Base-by-base conservation (phyloP, 2,888 invertebrate genomes). In the Ormyrus nitidulus region DNA sequence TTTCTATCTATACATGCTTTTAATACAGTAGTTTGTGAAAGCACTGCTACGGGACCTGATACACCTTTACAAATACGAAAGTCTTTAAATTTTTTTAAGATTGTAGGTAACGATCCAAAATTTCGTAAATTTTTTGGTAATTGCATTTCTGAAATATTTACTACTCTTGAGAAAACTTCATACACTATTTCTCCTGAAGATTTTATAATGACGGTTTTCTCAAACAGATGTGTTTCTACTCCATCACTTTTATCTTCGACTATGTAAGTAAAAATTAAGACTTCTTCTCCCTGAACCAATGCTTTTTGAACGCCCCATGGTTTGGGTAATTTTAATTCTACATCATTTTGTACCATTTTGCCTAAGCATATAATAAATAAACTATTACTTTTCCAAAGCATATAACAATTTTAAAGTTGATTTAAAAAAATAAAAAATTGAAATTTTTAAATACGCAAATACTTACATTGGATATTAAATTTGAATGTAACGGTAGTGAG, bases 11-110 rank as follows among this genome's bases (percentile, higher is more conserved):
- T 48, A 49, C 48, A 65, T 5, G 13, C 49, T 49, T 65, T 48
- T n/a, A 49, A 65, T 11, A 6, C 13, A 19, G 13, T 13, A 11
- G 5, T 65, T 49, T 61, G 61, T 6, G 5, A 48, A 49, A n/a
- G 11, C 7, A 13, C n/a, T 65, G 46, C n/a, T 4, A 9, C 9
- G 49, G 13, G n/a, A 6, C 5, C 2, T 6, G 4, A 4, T 19
- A 65, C 49, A 13, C 65, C 65, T 49, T 65, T 48, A 13, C 65
- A 65, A 49, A 65, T 19, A 10, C n/a, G 9, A 19, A 68, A 53
- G 34, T 68, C 68, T 34, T 68, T 68, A 13, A 68, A 68, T n/a
- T 49, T 65, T 65, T 65, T 65, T 6, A 65, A 49, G 49, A 65
- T 65, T 49, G 48, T 51, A 2, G 65, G 65, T 7, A 65, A 44